A percentile compares a stretch with the other conserved stretches of the same genome.
Evolutionary conservation across 2,113 vertebrate species (phyloP).

Genomic region (Gorsachius goisagi): DNA sequence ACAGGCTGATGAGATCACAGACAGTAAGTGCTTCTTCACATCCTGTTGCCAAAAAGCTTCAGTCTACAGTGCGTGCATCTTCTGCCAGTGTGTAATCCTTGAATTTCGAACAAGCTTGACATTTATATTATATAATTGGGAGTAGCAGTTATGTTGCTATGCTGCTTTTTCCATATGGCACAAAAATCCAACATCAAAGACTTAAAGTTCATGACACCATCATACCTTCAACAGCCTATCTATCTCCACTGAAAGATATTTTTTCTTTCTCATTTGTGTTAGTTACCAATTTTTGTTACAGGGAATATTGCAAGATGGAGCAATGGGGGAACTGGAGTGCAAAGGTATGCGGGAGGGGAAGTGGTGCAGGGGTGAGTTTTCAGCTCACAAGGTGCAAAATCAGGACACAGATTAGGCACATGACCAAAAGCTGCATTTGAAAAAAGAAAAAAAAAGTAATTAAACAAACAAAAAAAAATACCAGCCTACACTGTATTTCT

Average conservation of each 20-base stretch:
- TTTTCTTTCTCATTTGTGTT: background rate
- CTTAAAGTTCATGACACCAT: background rate
- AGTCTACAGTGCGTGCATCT: conserved; percentile 25
- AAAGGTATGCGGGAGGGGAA: background rate
- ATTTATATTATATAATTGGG: conserved; percentile 60
- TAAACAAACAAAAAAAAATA: background rate
- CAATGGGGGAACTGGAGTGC: background rate
- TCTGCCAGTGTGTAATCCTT: conserved; percentile 8
- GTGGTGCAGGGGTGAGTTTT: background rate
- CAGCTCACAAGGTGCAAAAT: background rate
- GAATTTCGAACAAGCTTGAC: conserved; percentile 52
- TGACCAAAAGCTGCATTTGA: background rate
- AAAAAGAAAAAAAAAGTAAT: background rate
- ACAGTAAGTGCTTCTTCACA: background rate
- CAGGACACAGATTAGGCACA: background rate
- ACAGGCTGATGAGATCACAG: conserved; percentile 1
- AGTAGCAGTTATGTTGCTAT: conserved; percentile 34
- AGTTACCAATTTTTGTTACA: background rate
- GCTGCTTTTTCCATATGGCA: conserved; percentile 41
- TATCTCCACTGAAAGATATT: background rate
- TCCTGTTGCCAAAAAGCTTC: conserved; percentile 21
- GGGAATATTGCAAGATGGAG: background rate
- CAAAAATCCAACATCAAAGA: background rate
- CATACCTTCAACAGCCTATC: background rate
- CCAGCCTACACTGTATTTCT: background rate